phyloP scores from a whole-genome alignment of 2,888 invertebrate species.

The Pyrochroa serraticornis region DNA sequence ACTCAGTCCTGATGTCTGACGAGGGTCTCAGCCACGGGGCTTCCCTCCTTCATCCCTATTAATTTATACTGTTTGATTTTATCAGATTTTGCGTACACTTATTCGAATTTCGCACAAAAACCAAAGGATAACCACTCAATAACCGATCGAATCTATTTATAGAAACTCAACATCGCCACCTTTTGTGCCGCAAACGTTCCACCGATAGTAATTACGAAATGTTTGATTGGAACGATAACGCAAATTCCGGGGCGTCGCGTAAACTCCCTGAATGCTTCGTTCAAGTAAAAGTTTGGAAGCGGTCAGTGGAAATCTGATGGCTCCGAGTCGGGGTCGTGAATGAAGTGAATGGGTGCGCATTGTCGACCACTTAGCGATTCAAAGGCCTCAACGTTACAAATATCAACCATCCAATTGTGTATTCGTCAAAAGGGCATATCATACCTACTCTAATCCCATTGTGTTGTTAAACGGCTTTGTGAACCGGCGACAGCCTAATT shows the following conservation, averaged over 20 bases:
- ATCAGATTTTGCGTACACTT: too few species aligned
- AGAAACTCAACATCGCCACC: too few species aligned
- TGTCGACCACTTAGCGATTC: slow-evolving; percentile 50
- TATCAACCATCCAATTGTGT: slow-evolving; percentile 50
- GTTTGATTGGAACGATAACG: slow-evolving; percentile 1
- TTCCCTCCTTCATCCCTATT: slow-evolving; percentile 17
- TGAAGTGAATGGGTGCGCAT: slow-evolving; percentile 43
- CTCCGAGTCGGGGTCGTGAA: slow-evolving; percentile 25
- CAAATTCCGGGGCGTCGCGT: slow-evolving; percentile 3
- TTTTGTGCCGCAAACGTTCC: too few species aligned
- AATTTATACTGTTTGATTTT: slow-evolving; percentile 9
- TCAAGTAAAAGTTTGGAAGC: slow-evolving; percentile 17
- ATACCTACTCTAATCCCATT: slow-evolving; percentile 49
- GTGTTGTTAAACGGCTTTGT: slow-evolving; percentile 48
- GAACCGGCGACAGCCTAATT: slow-evolving; percentile 46
- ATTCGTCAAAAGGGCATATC: slow-evolving; percentile 50
- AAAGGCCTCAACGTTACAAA: slow-evolving; percentile 50
- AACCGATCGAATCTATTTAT: too few species aligned
- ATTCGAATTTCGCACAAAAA: too few species aligned
- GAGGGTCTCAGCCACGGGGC: slow-evolving; percentile 35
- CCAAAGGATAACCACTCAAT: too few species aligned
- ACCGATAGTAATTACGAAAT: too few species aligned
- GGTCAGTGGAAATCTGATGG: slow-evolving; percentile 23
- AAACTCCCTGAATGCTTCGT: slow-evolving; percentile 9
- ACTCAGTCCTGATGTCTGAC: slow-evolving; percentile 41